Evolutionary conservation across 2,797 vertebrate genomes (phyloP), one percentile per base, ranked within the genome.

Genomic region (Premnoplex brunnescens): DNA sequence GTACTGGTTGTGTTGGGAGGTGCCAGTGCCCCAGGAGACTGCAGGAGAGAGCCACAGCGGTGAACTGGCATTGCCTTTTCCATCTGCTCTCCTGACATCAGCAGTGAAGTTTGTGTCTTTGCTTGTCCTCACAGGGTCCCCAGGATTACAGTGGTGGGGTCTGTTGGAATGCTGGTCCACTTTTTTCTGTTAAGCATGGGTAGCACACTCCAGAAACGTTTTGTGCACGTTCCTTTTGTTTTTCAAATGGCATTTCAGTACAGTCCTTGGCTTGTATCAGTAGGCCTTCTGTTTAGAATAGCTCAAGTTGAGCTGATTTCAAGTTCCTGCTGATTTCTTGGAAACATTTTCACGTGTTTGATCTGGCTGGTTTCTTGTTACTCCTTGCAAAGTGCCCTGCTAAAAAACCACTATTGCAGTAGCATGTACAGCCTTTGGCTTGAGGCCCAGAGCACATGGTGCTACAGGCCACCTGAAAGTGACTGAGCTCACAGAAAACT

Each of bases 201-300:
- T 23, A 36, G 34, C 22, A n/a, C 2, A 0, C 17, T 62, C 79
- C 20, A 71, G 72, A 85, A 71, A n/a, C 46, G 17, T 59, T 91
- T 80, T 39, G 54, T 90, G 74, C 4, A 2, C 0, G 0, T 41
- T 62, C 37, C 26, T 87, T 71, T 83, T 63, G 19, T 58, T 84
- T 84, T 72, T 14, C 23, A 52, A n/a, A 41, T 19, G 21, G 27
- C 2, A 58, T 89, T 88, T 88, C 54, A 62, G 80, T 43, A 76
- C 52, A 32, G 73, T 48, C 46, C 32, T 93, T 84, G 51, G 36
- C 16, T 39, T 76, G 5, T 78, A 66, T 81, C 62, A 49, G 58
- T 60, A 58, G 23, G 51, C 46, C 16, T 78, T 84, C 83, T 92
- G 64, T 89, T 91, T 83, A 52, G 44, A 89, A 21, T 75, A 83